Evolutionary conservation across 2,797 vertebrate species (phyloP).

Genomic region (Cryptoprocta ferox): DNA sequence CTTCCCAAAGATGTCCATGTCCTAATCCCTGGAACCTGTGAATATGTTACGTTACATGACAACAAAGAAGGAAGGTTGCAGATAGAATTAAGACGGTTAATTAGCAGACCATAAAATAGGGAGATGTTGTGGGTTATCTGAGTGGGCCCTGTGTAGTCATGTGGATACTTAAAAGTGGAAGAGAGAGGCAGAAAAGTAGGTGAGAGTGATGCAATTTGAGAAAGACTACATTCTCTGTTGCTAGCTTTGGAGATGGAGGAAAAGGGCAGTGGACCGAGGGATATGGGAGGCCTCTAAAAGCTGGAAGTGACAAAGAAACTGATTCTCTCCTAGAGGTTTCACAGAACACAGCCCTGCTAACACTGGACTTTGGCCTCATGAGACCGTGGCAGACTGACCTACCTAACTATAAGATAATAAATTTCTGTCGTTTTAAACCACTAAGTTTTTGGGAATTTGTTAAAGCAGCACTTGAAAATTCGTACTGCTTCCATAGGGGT

Average conservation of each 20-base stretch:
- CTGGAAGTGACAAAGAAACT: not conserved
- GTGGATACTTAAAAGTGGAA: not conserved
- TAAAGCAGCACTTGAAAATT: not conserved
- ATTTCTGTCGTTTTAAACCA: not conserved
- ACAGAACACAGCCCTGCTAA: not conserved
- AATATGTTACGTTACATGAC: not conserved
- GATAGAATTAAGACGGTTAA: not conserved
- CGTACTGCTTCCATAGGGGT: not conserved
- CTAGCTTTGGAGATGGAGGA: not conserved
- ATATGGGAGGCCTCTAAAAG: not conserved
- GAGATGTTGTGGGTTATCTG: not conserved
- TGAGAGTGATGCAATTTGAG: not conserved
- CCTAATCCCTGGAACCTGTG: not conserved
- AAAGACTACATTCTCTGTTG: not conserved
- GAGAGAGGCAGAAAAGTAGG: not conserved
- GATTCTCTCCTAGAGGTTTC: not conserved
- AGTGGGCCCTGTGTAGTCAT: not conserved
- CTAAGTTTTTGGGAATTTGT: not conserved
- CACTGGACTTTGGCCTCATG: not conserved
- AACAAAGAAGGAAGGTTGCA: not conserved
- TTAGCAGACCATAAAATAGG: not conserved
- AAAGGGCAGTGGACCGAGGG: not conserved
- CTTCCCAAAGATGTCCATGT: no score
- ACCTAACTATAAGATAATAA: not conserved
- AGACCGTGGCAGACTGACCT: not conserved